Conservation (phyloP, 2,113 vertebrate species). For the Psammodynastes pulverulentus region DNA sequence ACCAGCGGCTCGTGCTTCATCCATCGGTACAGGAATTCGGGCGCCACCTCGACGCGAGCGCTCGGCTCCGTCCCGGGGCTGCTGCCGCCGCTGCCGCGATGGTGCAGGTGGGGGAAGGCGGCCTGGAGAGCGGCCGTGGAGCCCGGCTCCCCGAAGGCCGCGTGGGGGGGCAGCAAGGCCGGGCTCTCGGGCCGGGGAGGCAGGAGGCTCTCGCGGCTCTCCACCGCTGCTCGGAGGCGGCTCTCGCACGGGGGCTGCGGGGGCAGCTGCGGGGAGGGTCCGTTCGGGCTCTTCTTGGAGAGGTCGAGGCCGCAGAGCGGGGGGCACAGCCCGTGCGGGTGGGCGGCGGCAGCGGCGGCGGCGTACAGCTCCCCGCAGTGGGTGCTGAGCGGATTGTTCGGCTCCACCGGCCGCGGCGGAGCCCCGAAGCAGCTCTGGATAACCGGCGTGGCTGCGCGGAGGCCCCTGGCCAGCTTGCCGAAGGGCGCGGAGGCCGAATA, state of each 20-base stretch:
- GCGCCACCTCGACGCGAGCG: slow-evolving; percentile 71
- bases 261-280: slow-evolving; percentile 71
- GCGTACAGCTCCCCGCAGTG: slow-evolving; percentile 90
- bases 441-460: slow-evolving; percentile 86
- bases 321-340: slow-evolving; percentile 83
- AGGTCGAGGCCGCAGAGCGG: slow-evolving; percentile 92
- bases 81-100: slow-evolving; percentile 40
- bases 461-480: slow-evolving; percentile 77
- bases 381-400: slow-evolving; percentile 74
- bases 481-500: slow-evolving; percentile 75
- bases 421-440: slow-evolving; percentile 89
- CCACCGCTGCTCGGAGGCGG: slow-evolving; percentile 58
- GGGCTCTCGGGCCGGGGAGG: slow-evolving; percentile 75
- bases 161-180: slow-evolving; percentile 67
- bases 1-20: slow-evolving; percentile 89
- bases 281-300: slow-evolving; percentile 92
- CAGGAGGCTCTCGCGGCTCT: slow-evolving; percentile 69
- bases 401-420: slow-evolving; percentile 52
- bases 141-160: slow-evolving; percentile 74
- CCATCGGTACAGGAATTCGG: slow-evolving; percentile 85
- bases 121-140: slow-evolving; percentile 62
- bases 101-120: slow-evolving; percentile 64
- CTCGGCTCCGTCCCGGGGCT: slow-evolving; percentile 75
- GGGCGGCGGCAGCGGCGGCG: slow-evolving; percentile 72
- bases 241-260: slow-evolving; percentile 69